Base-by-base conservation (phyloP, 2,888 invertebrate genomes). In the Helleia helle region DNA sequence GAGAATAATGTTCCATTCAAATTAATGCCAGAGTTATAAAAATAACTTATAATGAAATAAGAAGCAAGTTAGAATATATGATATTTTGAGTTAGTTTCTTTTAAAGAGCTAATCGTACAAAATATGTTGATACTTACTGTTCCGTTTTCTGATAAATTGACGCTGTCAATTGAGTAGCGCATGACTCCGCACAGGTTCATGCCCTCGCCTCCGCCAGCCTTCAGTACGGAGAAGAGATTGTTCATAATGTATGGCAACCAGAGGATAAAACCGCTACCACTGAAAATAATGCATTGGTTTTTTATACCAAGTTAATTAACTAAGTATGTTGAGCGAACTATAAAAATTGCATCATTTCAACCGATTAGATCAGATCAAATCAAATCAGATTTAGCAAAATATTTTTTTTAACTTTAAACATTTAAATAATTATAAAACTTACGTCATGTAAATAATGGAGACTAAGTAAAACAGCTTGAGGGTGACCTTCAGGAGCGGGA, bases 381-480 rank as follows among this genome's bases (percentile, higher is more conserved):
- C n/a, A n/a, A n/a, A n/a, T n/a, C n/a, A n/a, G n/a, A n/a, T n/a
- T n/a, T n/a, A n/a, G n/a, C n/a, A n/a, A n/a, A n/a, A n/a, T n/a
- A n/a, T n/a, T n/a, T n/a, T n/a, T n/a, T n/a, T n/a, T n/a, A n/a
- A n/a, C n/a, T n/a, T n/a, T n/a, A n/a, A n/a, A n/a, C n/a, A n/a
- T n/a, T n/a, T n/a, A n/a, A n/a, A n/a, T n/a, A n/a, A n/a, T n/a
- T n/a, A n/a, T n/a, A n/a, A n/a, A 26, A 66, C 83, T 76, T 53
- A 85, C 85, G 84, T 84, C 71, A 76, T 77, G 34, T 84, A 85
- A 48, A 90, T 89, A 11, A 88, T 67, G 54, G 87, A 86, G 58
- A 89, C 87, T 3, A 90, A 75, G 28, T 84, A 76, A 64, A 88
- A 88, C 1, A 88, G 79, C 18, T 89, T 81, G 0, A 86, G 47